phyloP scores from a whole-genome alignment of 2,797 vertebrate genomes.

The Anniella stebbinsi region DNA sequence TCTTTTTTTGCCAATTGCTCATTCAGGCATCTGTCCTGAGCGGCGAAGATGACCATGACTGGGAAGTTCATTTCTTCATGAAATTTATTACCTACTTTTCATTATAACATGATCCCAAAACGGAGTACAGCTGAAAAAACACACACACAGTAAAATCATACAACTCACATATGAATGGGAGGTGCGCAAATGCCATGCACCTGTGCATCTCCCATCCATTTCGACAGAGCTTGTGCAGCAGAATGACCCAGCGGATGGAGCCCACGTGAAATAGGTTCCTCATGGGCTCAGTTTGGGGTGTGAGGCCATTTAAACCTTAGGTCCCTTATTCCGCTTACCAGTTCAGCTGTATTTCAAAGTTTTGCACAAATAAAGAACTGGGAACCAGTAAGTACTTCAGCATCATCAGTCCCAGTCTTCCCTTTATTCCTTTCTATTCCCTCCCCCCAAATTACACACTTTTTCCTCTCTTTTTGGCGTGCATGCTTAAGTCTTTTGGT shows the following conservation, averaged over 20 bases:
- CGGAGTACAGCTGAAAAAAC: too few species aligned
- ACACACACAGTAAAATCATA: not conserved
- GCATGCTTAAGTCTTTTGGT: constrained; percentile 47
- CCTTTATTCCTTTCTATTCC: not conserved
- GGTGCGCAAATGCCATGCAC: too few species aligned
- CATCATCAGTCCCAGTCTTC: not conserved
- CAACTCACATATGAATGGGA: not conserved
- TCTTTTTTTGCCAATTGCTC: too few species aligned
- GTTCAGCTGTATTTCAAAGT: too few species aligned
- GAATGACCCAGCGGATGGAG: not conserved
- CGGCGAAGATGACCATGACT: not conserved
- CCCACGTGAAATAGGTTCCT: too few species aligned
- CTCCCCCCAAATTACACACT: not conserved
- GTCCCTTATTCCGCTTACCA: too few species aligned
- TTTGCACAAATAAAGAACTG: too few species aligned
- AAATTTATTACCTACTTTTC: not conserved
- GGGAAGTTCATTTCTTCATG: too few species aligned
- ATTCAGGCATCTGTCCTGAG: not conserved
- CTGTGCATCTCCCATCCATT: not conserved
- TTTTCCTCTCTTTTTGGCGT: constrained; percentile 16
- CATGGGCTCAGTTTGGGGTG: too few species aligned
- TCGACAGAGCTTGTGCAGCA: not conserved
- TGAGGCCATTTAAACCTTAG: too few species aligned
- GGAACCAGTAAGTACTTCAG: too few species aligned
- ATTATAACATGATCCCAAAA: not conserved